phyloP scores from a whole-genome alignment of 2,888 invertebrate species.

The Serrognathus titanus region DNA sequence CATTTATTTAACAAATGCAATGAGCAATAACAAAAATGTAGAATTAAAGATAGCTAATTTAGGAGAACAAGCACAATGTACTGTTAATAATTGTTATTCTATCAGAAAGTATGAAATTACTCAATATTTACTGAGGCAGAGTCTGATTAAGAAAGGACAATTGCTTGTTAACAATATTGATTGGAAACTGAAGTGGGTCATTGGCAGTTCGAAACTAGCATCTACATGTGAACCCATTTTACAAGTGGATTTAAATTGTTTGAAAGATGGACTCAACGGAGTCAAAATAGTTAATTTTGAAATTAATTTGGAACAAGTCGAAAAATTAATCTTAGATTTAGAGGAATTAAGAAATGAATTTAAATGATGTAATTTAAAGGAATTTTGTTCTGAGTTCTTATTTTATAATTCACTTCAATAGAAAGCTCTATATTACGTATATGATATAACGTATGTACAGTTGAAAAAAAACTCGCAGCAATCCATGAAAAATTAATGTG shows the following conservation, averaged over 20 bases:
- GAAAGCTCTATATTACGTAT: too few species aligned
- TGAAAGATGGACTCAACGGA: slow-evolving; percentile 15
- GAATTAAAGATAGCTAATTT: slow-evolving; percentile 28
- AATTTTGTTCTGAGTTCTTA: neutral
- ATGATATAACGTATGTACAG: too few species aligned
- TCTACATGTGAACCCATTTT: slow-evolving; percentile 50
- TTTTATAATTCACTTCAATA: too few species aligned
- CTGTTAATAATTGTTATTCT: slow-evolving; percentile 37
- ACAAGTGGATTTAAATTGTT: slow-evolving; percentile 49
- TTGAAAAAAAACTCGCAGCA: too few species aligned
- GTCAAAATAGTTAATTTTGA: slow-evolving; percentile 41
- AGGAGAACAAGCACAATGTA: slow-evolving; percentile 23
- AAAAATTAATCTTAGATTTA: slow-evolving; percentile 35
- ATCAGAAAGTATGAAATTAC: slow-evolving; percentile 41
- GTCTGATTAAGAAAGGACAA: slow-evolving; percentile 39
- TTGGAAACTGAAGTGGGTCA: slow-evolving; percentile 54
- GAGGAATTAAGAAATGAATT: slow-evolving; percentile 24
- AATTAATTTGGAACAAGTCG: slow-evolving; percentile 39
- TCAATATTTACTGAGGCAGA: slow-evolving; percentile 34
- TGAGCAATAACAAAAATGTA: slow-evolving; percentile 27
- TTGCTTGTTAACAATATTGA: slow-evolving; percentile 50
- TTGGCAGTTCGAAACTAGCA: slow-evolving; percentile 53
- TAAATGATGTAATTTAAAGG: neutral
- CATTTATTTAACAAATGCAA: slow-evolving; percentile 33
- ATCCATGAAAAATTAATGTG: too few species aligned